Conservation (phyloP, 2,113 vertebrate genomes). For the Larimichthys crocea region DNA sequence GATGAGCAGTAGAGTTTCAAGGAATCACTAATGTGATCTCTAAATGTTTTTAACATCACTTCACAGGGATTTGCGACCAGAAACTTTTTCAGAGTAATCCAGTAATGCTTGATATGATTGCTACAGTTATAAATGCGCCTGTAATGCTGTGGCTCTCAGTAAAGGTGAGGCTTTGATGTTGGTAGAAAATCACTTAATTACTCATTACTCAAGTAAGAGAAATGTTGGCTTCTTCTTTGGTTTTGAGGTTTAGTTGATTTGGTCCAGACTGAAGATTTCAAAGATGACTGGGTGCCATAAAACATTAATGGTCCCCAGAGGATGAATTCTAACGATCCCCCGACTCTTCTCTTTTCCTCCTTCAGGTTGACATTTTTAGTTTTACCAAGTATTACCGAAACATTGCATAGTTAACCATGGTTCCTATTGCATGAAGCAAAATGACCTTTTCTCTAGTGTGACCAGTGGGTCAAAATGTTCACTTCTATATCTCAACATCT, state of each 20-base stretch:
- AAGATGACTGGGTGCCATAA: neutral
- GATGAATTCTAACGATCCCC: neutral
- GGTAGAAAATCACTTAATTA: neutral
- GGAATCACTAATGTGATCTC: constrained; percentile 37
- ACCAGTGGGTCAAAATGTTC: too few species aligned
- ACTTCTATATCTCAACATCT: too few species aligned
- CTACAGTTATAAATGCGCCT: neutral
- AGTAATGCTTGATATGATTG: neutral
- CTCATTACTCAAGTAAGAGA: neutral
- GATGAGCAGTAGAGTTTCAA: constrained; percentile 19
- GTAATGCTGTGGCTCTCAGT: neutral
- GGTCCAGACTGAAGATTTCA: neutral
- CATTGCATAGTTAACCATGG: too few species aligned
- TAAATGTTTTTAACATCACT: constrained; percentile 33
- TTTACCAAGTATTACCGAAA: too few species aligned
- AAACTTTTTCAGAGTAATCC: neutral
- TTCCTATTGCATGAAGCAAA: too few species aligned
- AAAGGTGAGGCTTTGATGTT: neutral
- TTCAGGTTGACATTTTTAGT: neutral
- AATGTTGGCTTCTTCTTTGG: too few species aligned
- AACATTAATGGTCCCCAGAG: neutral
- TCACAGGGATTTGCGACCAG: constrained; percentile 28
- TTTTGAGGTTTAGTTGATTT: neutral
- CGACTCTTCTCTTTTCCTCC: neutral
- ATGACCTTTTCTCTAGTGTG: too few species aligned